phyloP scores from a whole-genome alignment of 2,888 invertebrate genomes.

The Ditylenchus weischeri region DNA sequence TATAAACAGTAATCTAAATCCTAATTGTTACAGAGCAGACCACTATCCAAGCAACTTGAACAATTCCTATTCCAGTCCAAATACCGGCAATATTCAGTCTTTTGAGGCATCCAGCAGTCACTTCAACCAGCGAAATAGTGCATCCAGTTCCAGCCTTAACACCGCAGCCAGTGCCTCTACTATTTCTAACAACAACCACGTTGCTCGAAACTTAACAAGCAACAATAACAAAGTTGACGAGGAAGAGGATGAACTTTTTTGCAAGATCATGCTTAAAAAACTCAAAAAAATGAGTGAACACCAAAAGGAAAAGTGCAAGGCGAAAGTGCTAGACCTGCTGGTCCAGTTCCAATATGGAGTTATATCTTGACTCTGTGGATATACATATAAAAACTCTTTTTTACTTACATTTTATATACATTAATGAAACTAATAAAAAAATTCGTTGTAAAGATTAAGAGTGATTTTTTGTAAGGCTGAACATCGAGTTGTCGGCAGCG shows the following conservation, averaged over 20 bases:
- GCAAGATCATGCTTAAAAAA: constrained; percentile 23
- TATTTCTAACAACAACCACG: background rate
- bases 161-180: background rate
- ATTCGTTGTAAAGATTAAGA: too few species aligned
- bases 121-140: background rate
- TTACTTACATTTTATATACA: too few species aligned
- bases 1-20: too few species aligned
- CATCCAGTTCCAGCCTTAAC: constrained; percentile 2
- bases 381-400: too few species aligned
- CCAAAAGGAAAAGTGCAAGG: constrained; percentile 25
- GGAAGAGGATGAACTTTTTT: constrained; percentile 23
- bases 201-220: background rate
- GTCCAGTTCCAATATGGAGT: constrained; percentile 15
- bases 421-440: too few species aligned
- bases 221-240: constrained; percentile 11
- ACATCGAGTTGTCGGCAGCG: too few species aligned
- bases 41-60: too few species aligned
- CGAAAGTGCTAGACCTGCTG: constrained; percentile 17
- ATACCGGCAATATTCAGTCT: too few species aligned
- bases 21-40: too few species aligned
- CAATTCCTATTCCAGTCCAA: too few species aligned
- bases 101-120: too few species aligned
- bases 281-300: constrained; percentile 20
- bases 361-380: background rate
- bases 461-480: too few species aligned